Evolutionary conservation across 2,797 vertebrate species (phyloP), one percentile per base, ranked within the genome.

Genomic region (Crenichthys baileyi): DNA sequence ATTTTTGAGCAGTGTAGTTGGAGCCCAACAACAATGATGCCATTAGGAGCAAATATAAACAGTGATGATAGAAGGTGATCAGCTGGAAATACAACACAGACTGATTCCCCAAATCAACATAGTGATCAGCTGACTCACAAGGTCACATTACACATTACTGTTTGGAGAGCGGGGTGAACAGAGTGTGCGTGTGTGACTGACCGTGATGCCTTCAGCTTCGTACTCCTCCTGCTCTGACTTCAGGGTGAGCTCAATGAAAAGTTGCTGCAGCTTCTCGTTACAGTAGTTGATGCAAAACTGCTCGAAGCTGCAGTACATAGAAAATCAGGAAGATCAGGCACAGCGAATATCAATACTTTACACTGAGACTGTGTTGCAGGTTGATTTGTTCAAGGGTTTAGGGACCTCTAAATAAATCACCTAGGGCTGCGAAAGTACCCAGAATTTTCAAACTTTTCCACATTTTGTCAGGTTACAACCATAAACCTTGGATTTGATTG

Each of bases 221-320:
- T 99, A 99, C 74, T 99, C 98, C 26, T 99, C 98, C 85, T 99
- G 98, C 82, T 99, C 98, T 0, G 98, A 99, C 87, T 99, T 99
- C 48, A 99, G 95, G 0, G 98, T 99, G 82, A 99, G 96, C 85
- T 99, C 97, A 0, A 99, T 99, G 95, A 99, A 99, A 63, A 99
- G 97, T 90, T 99, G 98, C 94, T 99, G 98, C 77, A 99, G 93
- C 80, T 99, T 99, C 91, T 99, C 98, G 0, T 99, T 99, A 84
- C 98, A 99, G 76, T 99, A 99, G 93, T 99, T 99, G 91, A 99
- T 99, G 83, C 98, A 99, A 90, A 99, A 99, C 87, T 99, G 98
- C 92, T 99, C 98, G 73, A 99, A 99, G 94, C 98, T 99, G 91
- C 41, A 84, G 39, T 9, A 86, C 41, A 80, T 39, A 90, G 53